Evolutionary conservation across 2,797 vertebrate species (phyloP).

Genomic region (Potorous gilbertii): DNA sequence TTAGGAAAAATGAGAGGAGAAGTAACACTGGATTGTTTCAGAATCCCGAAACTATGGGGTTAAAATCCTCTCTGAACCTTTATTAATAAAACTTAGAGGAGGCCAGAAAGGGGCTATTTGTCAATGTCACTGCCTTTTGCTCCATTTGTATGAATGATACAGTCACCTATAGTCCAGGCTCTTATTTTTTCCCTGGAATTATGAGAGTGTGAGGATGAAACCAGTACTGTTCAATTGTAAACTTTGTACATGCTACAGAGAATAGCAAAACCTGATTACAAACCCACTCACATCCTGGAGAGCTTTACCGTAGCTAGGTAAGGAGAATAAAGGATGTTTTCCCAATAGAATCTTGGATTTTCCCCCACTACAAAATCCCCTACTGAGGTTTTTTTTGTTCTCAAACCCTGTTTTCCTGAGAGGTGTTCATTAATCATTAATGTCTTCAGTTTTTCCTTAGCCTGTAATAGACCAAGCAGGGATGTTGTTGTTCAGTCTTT

Average conservation of each 20-base stretch:
- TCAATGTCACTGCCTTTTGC: conserved; percentile 47
- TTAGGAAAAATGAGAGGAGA: conserved; percentile 30
- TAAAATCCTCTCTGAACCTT: conserved; percentile 51
- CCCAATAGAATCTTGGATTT: not conserved
- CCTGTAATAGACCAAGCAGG: not conserved
- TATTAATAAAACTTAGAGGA: conserved; percentile 45
- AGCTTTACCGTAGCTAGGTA: conserved; percentile 34
- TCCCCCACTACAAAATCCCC: not conserved
- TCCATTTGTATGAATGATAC: conserved; percentile 45
- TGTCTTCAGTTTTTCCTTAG: not conserved
- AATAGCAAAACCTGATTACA: conserved; percentile 56
- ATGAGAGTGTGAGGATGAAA: conserved; percentile 48
- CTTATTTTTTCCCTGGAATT: conserved; percentile 66
- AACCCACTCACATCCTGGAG: conserved; percentile 36
- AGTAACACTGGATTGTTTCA: conserved; percentile 55
- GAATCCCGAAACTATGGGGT: conserved; percentile 27
- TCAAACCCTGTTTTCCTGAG: not conserved
- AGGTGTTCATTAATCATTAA: not conserved
- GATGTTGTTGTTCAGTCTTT: not conserved
- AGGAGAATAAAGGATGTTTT: conserved; percentile 40
- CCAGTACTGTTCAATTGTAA: conserved; percentile 16
- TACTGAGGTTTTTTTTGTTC: not conserved
- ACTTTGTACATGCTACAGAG: conserved; percentile 64
- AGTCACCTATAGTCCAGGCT: conserved; percentile 26
- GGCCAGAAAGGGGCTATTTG: conserved; percentile 20